Base-by-base conservation (phyloP, 2,113 vertebrate species). In the Sclerurus mexicanus region DNA sequence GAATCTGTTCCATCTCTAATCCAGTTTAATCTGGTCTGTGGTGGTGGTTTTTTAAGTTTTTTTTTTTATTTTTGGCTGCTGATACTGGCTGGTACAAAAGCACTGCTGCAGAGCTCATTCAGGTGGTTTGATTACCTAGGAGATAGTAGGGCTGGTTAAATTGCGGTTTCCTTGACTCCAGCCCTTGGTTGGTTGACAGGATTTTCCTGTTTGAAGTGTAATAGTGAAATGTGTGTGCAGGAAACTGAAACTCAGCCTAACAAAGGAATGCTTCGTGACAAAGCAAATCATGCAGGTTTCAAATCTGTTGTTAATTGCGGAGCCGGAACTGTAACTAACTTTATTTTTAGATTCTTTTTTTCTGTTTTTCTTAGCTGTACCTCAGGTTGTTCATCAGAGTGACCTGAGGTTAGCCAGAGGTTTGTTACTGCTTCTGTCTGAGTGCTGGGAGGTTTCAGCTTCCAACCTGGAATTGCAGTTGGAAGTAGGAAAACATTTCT, bases 131-230 rank as follows among this genome's bases (percentile, higher is more conserved):
- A 74, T 92, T 78, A 71, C 56, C 33, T 81, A 50, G n/a, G 49
- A 92, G 76, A 66, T 62, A 22, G 64, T 9, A n/a, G 2, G 22
- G 50, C 35, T 35, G 83, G 24, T 64, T 84, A 59, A 78, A 60
- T 6, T 17, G 77, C 82, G n/a, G 40, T 42, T 87, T 69, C 20
- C 78, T 85, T 78, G 53, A 56, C 15, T 85, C 10, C 22, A 66
- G 53, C 46, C 7, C 3, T 50, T 42, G 40, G 40, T 42, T 27
- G 52, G 63, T 20, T 79, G 71, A 39, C 67, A 88, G 63, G 53
- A 80, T 93, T 85, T 89, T 94, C 77, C 33, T 73, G 46, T 92
- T 89, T 33, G 31, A 60, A 71, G 44, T 46, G 10, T 56, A 40
- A 35, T 68, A 8, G 13, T 80, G 42, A 59, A 95, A 73, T 58